A percentile compares a stretch with the other conserved stretches of the same genome.
Evolutionary conservation across 2,797 vertebrate genomes (phyloP).

Genomic region (Schizopygopsis pylzovi): DNA sequence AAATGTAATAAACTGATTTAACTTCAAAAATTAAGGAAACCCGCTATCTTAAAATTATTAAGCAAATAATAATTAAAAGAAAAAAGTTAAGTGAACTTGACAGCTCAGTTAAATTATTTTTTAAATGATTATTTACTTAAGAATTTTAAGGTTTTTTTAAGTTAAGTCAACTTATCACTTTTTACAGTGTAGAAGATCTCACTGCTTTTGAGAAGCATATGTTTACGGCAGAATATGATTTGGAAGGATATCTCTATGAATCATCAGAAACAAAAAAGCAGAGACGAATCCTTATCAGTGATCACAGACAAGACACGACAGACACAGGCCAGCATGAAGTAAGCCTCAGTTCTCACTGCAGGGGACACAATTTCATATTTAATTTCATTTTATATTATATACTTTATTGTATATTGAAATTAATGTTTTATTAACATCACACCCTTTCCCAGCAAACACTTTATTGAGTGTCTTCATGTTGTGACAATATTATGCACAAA

Average conservation of each 20-base stretch:
- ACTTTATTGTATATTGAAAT: not conserved
- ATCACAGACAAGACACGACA: not conserved
- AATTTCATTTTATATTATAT: not conserved
- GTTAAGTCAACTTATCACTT: no score
- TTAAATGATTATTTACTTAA: no score
- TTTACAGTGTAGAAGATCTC: constrained; percentile 12
- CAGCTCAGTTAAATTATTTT: no score
- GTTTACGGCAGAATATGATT: not conserved
- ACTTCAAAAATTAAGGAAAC: no score
- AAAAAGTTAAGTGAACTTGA: no score
- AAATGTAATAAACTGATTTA: no score
- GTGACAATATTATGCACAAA: no score
- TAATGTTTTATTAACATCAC: no score
- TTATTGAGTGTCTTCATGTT: not conserved
- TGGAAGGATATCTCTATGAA: not conserved
- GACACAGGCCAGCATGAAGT: not conserved
- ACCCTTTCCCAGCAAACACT: not conserved
- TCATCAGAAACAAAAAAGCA: not conserved
- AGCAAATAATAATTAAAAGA: no score
- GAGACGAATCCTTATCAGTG: not conserved
- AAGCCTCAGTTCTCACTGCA: not conserved
- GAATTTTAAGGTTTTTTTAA: no score
- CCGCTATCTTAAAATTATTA: no score
- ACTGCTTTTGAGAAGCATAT: not conserved
- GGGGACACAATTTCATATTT: no score